Evolutionary conservation across 2,797 vertebrate species (phyloP).

Genomic region (Halcyon chelicuti): DNA sequence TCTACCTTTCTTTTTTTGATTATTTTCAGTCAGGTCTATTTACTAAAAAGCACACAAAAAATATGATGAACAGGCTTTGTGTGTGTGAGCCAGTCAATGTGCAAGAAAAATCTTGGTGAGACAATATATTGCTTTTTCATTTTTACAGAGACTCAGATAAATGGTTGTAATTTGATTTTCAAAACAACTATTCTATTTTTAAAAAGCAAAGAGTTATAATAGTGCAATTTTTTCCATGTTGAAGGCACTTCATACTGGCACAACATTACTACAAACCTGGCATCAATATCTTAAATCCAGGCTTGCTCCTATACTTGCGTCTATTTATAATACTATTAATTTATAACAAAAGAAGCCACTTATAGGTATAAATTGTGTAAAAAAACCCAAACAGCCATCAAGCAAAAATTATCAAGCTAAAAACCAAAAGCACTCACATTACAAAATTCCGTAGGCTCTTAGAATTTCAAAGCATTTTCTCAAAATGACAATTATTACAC

Average conservation of each 20-base stretch:
- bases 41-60: not conserved
- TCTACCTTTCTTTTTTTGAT: not conserved
- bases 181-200: conserved; percentile 51
- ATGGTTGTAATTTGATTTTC: conserved; percentile 59
- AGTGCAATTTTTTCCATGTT: conserved; percentile 42
- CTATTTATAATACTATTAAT: not conserved
- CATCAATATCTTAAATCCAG: not conserved
- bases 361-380: accelerated
- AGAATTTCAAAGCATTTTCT: not conserved
- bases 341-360: not conserved
- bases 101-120: conserved; percentile 50
- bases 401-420: not conserved
- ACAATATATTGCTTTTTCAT: conserved; percentile 57
- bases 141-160: conserved; percentile 59
- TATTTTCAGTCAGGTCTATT: not conserved
- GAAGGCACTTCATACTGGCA: conserved; percentile 54
- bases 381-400: not conserved
- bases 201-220: conserved; percentile 59
- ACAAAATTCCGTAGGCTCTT: not conserved
- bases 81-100: not conserved
- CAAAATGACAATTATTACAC: not conserved
- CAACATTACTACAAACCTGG: conserved; percentile 16
- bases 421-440: not conserved
- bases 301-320: not conserved
- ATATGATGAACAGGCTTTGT: conserved; percentile 9